Evolutionary conservation across 2,113 vertebrate genomes (phyloP).

Genomic region (Apistogramma diplotaenia): DNA sequence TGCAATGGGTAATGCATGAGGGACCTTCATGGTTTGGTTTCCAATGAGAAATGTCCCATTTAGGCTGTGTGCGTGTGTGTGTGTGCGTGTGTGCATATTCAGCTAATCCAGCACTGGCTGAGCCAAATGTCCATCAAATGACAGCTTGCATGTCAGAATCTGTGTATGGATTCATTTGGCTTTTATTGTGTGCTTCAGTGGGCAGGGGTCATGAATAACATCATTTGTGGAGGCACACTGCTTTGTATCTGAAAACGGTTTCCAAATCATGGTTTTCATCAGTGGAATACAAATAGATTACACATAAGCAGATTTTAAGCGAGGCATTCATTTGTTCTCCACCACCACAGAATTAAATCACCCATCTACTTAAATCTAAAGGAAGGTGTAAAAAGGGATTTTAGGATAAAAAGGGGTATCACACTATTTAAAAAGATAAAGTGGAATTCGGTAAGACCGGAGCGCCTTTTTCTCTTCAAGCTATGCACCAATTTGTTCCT

Average conservation of each 20-base stretch:
- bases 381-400: not conserved
- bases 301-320: not conserved
- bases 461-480: not conserved
- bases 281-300: constrained; percentile 1
- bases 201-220: constrained; percentile 5
- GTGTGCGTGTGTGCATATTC: constrained; percentile 1
- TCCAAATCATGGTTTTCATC: constrained; percentile 6
- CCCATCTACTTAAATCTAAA: not conserved
- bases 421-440: not conserved
- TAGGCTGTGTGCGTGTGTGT: not conserved
- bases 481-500: not conserved
- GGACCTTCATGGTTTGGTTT: constrained; percentile 42
- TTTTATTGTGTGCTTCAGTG: not conserved
- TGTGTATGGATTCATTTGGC: constrained; percentile 34
- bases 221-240: not conserved
- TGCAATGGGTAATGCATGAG: constrained; percentile 55
- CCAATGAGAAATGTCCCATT: constrained; percentile 48
- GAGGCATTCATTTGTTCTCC: not conserved
- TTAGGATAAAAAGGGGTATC: not conserved
- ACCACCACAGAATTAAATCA: not conserved
- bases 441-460: not conserved
- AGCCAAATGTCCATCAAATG: constrained; percentile 27
- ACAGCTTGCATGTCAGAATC: constrained; percentile 29
- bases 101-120: constrained; percentile 12
- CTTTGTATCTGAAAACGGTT: constrained; percentile 10